phyloP scores from a whole-genome alignment of 2,888 invertebrate genomes.

The Drosophila mimetica region DNA sequence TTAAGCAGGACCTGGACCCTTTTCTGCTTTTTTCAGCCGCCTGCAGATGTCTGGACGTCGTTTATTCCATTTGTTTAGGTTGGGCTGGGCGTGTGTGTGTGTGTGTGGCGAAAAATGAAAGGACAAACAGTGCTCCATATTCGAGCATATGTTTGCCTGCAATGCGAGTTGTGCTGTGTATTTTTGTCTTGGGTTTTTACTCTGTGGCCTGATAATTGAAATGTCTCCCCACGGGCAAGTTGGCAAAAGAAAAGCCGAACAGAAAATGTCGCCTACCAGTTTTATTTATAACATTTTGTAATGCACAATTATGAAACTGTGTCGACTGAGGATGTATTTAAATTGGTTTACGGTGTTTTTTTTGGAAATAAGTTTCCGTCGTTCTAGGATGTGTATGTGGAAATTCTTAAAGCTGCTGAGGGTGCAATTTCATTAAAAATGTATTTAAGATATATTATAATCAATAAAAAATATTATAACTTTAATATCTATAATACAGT shows the following conservation, averaged over 20 bases:
- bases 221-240: conserved; percentile 69
- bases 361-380: too few species aligned
- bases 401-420: too few species aligned
- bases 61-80: conserved; percentile 55
- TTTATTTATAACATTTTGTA: conserved; percentile 16
- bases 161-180: conserved; percentile 17
- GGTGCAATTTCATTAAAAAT: too few species aligned
- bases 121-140: conserved; percentile 62
- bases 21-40: conserved; percentile 2
- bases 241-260: conserved; percentile 19
- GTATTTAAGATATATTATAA: too few species aligned
- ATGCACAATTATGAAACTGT: conserved; percentile 6
- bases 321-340: background rate
- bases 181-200: conserved; percentile 44
- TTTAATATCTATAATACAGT: too few species aligned
- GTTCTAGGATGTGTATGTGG: too few species aligned
- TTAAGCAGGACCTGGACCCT: conserved; percentile 45
- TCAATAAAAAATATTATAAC: too few species aligned
- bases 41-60: conserved; percentile 36
- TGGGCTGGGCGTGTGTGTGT: conserved; percentile 22
- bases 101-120: conserved; percentile 23
- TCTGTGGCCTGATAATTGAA: conserved; percentile 73
- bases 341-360: background rate
- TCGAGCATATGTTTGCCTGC: conserved; percentile 63
- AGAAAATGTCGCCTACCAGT: background rate